Percentiles rank a stretch among this genome's conserved stretches.
phyloP scores from a whole-genome alignment of 2,888 invertebrate genomes.

The Chouioia cunea region DNA sequence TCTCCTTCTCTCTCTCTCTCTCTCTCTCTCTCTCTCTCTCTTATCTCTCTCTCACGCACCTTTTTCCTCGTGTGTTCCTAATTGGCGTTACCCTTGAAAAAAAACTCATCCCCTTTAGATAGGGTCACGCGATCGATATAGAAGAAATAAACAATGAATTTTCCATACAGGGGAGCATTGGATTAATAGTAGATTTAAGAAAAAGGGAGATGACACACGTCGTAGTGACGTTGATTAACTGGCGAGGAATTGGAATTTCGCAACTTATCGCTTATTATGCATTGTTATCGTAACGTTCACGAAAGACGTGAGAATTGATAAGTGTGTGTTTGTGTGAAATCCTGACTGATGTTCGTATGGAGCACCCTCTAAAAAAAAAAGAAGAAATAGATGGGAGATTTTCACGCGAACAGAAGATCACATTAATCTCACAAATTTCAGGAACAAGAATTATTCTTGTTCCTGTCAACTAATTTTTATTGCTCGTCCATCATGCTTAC shows the following conservation, averaged over 20 bases:
- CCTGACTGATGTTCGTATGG: too few species aligned
- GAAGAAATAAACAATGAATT: constrained; percentile 33
- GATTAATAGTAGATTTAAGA: constrained; percentile 29
- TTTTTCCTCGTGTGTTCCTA: constrained; percentile 5
- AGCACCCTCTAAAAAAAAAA: background rate
- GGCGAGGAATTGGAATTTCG: too few species aligned
- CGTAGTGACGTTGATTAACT: background rate
- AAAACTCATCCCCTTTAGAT: background rate
- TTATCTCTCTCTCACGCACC: background rate
- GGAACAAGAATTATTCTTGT: too few species aligned
- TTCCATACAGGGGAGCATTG: background rate
- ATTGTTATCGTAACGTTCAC: background rate
- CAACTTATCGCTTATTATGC: too few species aligned
- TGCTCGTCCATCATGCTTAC: too few species aligned
- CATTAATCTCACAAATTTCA: too few species aligned
- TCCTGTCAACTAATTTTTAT: too few species aligned
- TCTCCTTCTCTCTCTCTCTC: background rate
- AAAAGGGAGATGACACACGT: background rate
- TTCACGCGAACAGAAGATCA: too few species aligned
- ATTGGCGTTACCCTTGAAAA: constrained; percentile 9
- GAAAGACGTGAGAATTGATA: constrained; percentile 6
- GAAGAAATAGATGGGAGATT: too few species aligned
- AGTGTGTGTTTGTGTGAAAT: constrained; percentile 7
- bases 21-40: background rate
- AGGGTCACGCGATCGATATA: constrained; percentile 18